Evolutionary conservation across 2,113 vertebrate genomes (phyloP).

Genomic region (Cettia cetti): DNA sequence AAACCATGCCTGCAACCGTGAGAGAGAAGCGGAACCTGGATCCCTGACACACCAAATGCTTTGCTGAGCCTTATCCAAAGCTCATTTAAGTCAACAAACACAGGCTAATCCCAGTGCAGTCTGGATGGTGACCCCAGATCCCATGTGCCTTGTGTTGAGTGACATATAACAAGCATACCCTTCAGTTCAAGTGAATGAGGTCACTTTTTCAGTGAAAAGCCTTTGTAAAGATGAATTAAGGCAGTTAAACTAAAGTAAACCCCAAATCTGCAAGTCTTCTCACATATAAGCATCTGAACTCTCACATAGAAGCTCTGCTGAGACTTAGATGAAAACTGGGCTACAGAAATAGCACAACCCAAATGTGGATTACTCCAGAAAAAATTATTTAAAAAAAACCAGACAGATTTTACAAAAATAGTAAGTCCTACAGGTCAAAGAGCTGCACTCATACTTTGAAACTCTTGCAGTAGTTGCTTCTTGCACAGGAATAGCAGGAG

Average conservation of each 20-base stretch:
- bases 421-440: not conserved
- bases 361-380: not conserved
- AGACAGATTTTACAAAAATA: not conserved
- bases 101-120: not conserved
- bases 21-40: not conserved
- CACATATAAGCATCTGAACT: not conserved
- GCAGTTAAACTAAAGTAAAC: not conserved
- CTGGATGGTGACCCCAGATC: not conserved
- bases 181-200: not conserved
- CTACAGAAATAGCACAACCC: not conserved
- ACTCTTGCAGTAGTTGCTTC: not conserved
- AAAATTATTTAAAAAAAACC: not conserved
- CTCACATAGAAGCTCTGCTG: not conserved
- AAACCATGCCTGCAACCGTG: accelerated
- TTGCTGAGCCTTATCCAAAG: not conserved
- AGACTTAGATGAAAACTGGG: not conserved
- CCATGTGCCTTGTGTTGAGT: not conserved
- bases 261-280: not conserved
- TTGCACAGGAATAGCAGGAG: not conserved
- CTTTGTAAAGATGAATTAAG: not conserved
- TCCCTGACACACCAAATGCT: not conserved
- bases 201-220: not conserved
- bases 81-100: not conserved
- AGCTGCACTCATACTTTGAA: not conserved
- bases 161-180: not conserved